Base-by-base conservation (phyloP, 2,113 vertebrate species). In the Collichthys lucidus region DNA sequence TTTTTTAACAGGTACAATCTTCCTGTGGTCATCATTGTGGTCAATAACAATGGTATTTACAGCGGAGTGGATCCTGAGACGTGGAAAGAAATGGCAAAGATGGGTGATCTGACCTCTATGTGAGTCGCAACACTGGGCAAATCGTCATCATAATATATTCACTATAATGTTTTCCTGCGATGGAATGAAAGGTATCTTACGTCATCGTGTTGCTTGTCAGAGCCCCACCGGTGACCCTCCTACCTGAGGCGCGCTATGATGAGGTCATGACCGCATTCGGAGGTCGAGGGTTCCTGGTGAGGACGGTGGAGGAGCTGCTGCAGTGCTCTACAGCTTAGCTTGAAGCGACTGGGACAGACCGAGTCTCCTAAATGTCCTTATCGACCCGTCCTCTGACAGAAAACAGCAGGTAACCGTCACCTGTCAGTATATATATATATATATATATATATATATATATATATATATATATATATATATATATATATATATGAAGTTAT, bases 21-120 rank as follows among this genome's bases (percentile, higher is more conserved):
- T 62, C 97, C 98, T 40, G 92, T 99, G 52, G 75, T 99, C 61
- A 92, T 99, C 88, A 96, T 99, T 0, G 61, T 99, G 26, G 94
- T 99, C 31, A 99, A 99, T 88, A 99, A 99, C 89, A 99, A 98
- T 69, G 98, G 98, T 5, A 99, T 99, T 91, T 99, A 99, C 89
- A 96, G 95, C 73, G 98, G 98, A 73, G 79, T 99, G 46, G 95
- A 97, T 94, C 31, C 83, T 76, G 92, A 95, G 55, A 90, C 94
- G 6, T 99, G 98, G 98, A 95, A 94, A 72, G 92, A 95, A 87
- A 92, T 97, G 92, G 69, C 93, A 67, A 94, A 96, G 80, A 91
- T 93, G 92, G 96, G 95, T 86, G 96, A 98, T 81, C 92, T 96
- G 85, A 89, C 95, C 73, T 89, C 88, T 22, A 24, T 95, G 95